phyloP scores from a whole-genome alignment of 2,113 vertebrate genomes.

The Coregonus clupeaformis region DNA sequence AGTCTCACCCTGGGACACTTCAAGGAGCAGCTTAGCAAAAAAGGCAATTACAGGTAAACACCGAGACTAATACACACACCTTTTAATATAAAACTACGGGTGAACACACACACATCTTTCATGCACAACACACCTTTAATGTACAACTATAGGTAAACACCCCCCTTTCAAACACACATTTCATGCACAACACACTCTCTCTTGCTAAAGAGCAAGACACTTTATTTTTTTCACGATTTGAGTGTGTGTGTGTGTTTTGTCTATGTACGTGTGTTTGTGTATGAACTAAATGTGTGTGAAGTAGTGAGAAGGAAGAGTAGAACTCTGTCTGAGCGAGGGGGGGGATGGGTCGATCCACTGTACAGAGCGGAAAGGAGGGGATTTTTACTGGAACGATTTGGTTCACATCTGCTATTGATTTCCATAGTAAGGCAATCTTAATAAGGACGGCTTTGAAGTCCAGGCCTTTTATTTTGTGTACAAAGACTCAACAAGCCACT shows the following conservation, averaged over 20 bases:
- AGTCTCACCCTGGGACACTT: slow-evolving; percentile 96
- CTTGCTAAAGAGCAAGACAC: not conserved
- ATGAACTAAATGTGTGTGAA: slow-evolving; percentile 36
- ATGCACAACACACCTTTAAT: no score
- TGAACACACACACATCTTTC: not conserved
- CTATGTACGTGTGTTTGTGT: slow-evolving; percentile 24
- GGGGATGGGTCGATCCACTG: slow-evolving; percentile 61
- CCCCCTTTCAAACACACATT: no score
- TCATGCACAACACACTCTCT: no score
- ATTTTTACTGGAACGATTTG: slow-evolving; percentile 61
- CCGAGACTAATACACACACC: not conserved
- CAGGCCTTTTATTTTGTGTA: slow-evolving; percentile 85
- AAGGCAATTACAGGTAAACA: slow-evolving; percentile 96
- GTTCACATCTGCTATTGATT: slow-evolving; percentile 94
- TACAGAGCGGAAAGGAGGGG: slow-evolving; percentile 56
- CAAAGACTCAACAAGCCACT: slow-evolving; percentile 75
- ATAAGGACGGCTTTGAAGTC: slow-evolving; percentile 93
- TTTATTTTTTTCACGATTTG: no score
- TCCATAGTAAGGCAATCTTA: slow-evolving; percentile 86
- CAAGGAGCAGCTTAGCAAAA: slow-evolving; percentile 98
- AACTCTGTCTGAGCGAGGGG: slow-evolving; percentile 20
- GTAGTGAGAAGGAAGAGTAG: slow-evolving; percentile 32
- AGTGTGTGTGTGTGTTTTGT: not conserved
- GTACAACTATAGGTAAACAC: no score
- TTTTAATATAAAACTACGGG: not conserved